Percentiles rank a stretch among this genome's conserved stretches.
Conservation (phyloP, 2,797 vertebrate genomes). For the Micromesistius poutassou region DNA sequence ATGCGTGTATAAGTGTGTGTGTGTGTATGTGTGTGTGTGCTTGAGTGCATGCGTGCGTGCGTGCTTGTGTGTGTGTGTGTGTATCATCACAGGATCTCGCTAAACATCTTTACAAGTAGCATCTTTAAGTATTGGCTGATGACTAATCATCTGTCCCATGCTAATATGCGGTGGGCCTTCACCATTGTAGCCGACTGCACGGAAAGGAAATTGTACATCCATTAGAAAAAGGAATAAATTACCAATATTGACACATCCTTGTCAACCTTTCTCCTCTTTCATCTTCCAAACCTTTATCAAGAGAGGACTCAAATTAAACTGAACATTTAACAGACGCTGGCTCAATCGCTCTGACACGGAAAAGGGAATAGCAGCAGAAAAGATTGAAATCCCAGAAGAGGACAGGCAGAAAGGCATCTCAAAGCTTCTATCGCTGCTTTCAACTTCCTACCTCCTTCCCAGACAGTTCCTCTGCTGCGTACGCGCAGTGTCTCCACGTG, state of each 20-base stretch:
- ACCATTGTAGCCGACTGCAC: background rate
- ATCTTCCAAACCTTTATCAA: background rate
- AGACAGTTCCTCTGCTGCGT: too few species aligned
- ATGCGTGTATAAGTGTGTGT: constrained; percentile 17
- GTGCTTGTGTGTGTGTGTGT: background rate
- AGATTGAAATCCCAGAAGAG: constrained; percentile 21
- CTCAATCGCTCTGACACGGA: background rate
- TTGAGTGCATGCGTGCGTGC: background rate
- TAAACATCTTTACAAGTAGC: background rate
- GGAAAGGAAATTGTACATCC: background rate
- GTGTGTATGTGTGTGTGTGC: background rate
- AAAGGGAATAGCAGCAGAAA: constrained; percentile 3
- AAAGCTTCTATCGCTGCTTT: constrained; percentile 39
- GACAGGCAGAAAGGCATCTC: constrained; percentile 19
- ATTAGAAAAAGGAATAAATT: background rate
- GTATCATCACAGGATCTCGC: background rate
- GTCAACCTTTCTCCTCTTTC: background rate
- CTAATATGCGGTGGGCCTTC: background rate
- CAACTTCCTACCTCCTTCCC: constrained; percentile 14
- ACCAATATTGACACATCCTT: background rate
- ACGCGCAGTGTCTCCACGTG: background rate
- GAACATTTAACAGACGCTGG: background rate
- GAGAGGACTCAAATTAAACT: background rate
- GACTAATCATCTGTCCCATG: too few species aligned
- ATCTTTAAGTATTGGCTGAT: background rate